Base-by-base conservation (phyloP, 2,888 invertebrate genomes). In the Smittia aterrima region DNA sequence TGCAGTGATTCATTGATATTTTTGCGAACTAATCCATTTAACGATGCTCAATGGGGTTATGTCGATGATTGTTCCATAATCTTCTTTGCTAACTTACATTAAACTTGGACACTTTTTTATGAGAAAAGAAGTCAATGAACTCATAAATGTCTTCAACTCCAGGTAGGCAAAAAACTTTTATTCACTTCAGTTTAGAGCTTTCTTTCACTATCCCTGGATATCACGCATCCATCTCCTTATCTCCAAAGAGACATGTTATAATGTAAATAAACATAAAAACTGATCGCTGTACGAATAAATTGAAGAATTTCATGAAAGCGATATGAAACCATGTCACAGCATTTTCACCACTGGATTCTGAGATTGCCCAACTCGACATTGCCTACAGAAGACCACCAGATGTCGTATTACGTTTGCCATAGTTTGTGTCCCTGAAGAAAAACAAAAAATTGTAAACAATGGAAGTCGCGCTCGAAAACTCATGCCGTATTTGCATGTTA, bases 91-190 rank as follows among this genome's bases (percentile, higher is more conserved):
- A n/a, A n/a, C n/a, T 47, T n/a, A 9, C 32, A 13, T 58, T 58
- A 58, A 58, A 64, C 64, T 27, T 72, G 72, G 72, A 72, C 72
- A 72, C 72, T 62, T 62, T 47, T 62, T 58, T 62, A 32, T 62
- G 54, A 70, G 24, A 54, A 40, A 70, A 72, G 72, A 68, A 68
- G 32, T 72, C 72, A 62, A 40, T 72, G 72, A 72, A 72, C 72
- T 72, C 40, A 70, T n/a, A 68, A 58, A 71, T 71, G 53, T 54
- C 54, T 71, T 68, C 20, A 41, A 41, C 27, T 71, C 25, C 70
- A 72, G 72, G 72, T 72, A 72, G 18, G 40, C 41, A 72, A 72
- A 32, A 54, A 72, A 71, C 54, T 72, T 53, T 72, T 62, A 32
- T 47, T 68, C 47, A 53, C 70, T 27, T 22, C 18, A 18, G 20